Conservation (phyloP, 1,140 invertebrate genomes). For the Eupeodes corollae region DNA sequence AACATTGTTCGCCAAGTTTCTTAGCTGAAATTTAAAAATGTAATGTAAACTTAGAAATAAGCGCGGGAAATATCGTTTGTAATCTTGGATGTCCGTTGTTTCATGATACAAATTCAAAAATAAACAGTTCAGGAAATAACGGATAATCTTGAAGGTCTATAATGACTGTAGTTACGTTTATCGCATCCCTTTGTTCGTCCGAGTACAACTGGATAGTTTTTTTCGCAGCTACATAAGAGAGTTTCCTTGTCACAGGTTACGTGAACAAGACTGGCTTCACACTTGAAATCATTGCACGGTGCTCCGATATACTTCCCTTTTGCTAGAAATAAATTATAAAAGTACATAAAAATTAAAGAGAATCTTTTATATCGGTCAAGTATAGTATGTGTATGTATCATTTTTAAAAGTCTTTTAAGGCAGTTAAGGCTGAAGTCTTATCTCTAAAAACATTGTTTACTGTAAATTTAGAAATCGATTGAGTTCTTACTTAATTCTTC, state of each 20-base stretch:
- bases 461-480: too few relatives aligned
- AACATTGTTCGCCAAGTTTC: conserved; percentile 72
- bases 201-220: conserved; percentile 62
- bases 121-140: not conserved
- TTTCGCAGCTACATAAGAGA: conserved; percentile 60
- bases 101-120: not conserved
- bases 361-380: too few relatives aligned
- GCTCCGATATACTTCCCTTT: conserved; percentile 62
- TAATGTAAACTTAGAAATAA: not conserved
- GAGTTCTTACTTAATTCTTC: too few relatives aligned
- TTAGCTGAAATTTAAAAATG: conserved; percentile 48
- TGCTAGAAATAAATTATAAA: conserved; percentile 34
- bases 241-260: conserved; percentile 61
- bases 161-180: conserved; percentile 52
- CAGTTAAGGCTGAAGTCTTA: too few relatives aligned
- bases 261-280: conserved; percentile 57
- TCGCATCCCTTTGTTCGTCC: conserved; percentile 62
- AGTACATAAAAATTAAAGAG: too few relatives aligned
- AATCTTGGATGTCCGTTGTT: not conserved
- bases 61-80: too few relatives aligned
- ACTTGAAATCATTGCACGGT: conserved; percentile 56
- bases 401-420: too few relatives aligned
- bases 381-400: too few relatives aligned
- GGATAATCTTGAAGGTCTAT: not conserved
- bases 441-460: too few relatives aligned